These are phyloP conservation scores for Chionis minor DNA, from an alignment of 2,113 vertebrate species.

Conservation along the genomic window DNA sequence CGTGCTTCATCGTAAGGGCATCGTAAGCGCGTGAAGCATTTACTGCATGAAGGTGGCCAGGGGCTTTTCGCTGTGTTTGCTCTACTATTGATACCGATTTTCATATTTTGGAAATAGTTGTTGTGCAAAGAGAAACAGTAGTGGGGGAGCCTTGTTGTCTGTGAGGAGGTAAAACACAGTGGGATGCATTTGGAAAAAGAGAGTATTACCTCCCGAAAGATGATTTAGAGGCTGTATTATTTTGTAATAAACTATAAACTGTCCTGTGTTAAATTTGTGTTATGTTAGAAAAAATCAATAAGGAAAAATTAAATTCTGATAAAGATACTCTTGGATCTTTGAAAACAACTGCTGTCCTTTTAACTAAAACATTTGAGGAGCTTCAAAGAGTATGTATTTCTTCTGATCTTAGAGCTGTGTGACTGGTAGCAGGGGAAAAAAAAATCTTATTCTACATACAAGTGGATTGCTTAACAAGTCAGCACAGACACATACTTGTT, in stretches of 20 bases:
- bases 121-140: background rate
- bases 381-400: slow-evolving; percentile 84
- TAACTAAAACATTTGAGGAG: slow-evolving; percentile 84
- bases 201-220: slow-evolving; percentile 36
- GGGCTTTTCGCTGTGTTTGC: background rate
- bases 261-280: slow-evolving; percentile 76
- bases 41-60: background rate
- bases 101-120: background rate
- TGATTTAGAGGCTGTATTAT: slow-evolving; percentile 67
- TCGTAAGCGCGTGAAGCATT: background rate
- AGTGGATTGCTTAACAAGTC: slow-evolving; percentile 87
- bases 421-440: slow-evolving; percentile 78
- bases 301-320: slow-evolving; percentile 82
- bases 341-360: slow-evolving; percentile 85
- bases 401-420: slow-evolving; percentile 84
- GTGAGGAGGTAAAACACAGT: background rate
- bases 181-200: slow-evolving; percentile 60
- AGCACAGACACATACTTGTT: slow-evolving; percentile 88
- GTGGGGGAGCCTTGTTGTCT: background rate
- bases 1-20: background rate
- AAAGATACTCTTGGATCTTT: slow-evolving; percentile 83
- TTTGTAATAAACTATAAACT: slow-evolving; percentile 78
- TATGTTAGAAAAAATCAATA: slow-evolving; percentile 78
- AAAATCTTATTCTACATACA: slow-evolving; percentile 82
- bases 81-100: background rate